phyloP scores from a whole-genome alignment of 2,797 vertebrate species.

The Microcaecilia unicolor region DNA sequence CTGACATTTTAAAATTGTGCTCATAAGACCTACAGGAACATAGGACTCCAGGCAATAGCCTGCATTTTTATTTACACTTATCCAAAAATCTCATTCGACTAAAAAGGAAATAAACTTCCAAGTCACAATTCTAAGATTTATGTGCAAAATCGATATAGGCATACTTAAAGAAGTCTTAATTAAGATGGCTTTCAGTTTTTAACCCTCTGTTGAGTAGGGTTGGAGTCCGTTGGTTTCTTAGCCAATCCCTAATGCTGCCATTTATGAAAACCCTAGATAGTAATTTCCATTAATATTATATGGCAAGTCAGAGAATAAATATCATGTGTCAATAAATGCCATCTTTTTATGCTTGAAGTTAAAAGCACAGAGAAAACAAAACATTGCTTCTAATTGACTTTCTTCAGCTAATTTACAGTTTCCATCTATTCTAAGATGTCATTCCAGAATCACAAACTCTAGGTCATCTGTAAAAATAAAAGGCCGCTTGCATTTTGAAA shows the following conservation, averaged over 20 bases:
- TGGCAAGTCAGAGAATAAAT: too few species aligned
- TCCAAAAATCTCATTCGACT: slow-evolving; percentile 4
- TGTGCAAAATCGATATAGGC: too few species aligned
- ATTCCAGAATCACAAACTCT: slow-evolving; percentile 2
- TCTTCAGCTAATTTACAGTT: not conserved
- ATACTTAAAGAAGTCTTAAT: too few species aligned
- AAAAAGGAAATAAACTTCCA: slow-evolving; percentile 12
- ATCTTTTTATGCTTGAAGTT: not conserved
- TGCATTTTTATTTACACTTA: slow-evolving; percentile 13
- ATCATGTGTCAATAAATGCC: not conserved
- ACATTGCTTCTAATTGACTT: not conserved
- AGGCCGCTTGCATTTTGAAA: not conserved
- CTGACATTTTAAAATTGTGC: slow-evolving; percentile 19
- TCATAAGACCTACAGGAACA: slow-evolving; percentile 22
- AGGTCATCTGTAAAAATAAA: slow-evolving; percentile 14
- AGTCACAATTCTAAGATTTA: slow-evolving; percentile 10
- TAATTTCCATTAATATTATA: not conserved
- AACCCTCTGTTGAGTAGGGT: not conserved
- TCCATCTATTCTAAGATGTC: slow-evolving; percentile 6
- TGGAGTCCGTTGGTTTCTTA: not conserved
- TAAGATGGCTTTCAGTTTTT: too few species aligned
- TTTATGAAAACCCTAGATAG: not conserved
- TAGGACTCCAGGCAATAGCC: slow-evolving; percentile 10
- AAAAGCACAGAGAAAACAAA: not conserved
- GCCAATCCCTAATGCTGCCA: not conserved